Evolutionary conservation across 1,140 invertebrate species (phyloP), one percentile per base, ranked within the genome.

Genomic region (Drosophila nebulosa): DNA sequence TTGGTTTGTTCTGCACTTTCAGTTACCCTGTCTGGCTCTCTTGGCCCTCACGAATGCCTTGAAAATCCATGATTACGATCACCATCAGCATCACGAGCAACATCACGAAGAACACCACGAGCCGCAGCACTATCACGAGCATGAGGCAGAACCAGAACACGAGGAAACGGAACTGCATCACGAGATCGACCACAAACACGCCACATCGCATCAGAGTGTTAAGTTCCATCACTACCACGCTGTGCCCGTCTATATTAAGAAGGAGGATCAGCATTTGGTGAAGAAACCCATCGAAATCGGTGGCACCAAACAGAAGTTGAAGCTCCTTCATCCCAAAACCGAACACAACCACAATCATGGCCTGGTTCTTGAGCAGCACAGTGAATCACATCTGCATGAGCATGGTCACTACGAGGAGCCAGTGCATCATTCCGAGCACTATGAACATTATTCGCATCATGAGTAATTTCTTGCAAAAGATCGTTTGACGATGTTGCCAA

Each of bases 181-280:
- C 57, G 92, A 94, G 65, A 90, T 94, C 30, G 92, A 94, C 64
- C 93, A 94, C 66, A 93, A 94, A 73, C 93, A 94, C 73, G 94
- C 94, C 18, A 94, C 93, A 69, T 94, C 94, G 18, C 94, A 94
- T 77, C 94, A 94, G 88, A 94, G 93, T 32, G 93, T 94, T 69
- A 94, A 94, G 72, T 94, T 94, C 74, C 93, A 94, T 76, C 94
- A 94, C 70, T 94, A 93, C 88, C 94, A 94, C 70, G 92, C 94
- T 5, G 94, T 94, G 6, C 94, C 94, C 10, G 94, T 94, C 3
- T 94, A 94, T 86, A 92, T 94, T 3, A 94, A 94, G 91, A 94
- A 94, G 76, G 94, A 94, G 80, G 93, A 94, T 85, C 92, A 92
- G 76, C 93, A 94, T 79, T 86, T 94, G 32, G 88, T 94, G 7